Conservation (phyloP, 2,113 vertebrate species). For the Ceyx melanurus region DNA sequence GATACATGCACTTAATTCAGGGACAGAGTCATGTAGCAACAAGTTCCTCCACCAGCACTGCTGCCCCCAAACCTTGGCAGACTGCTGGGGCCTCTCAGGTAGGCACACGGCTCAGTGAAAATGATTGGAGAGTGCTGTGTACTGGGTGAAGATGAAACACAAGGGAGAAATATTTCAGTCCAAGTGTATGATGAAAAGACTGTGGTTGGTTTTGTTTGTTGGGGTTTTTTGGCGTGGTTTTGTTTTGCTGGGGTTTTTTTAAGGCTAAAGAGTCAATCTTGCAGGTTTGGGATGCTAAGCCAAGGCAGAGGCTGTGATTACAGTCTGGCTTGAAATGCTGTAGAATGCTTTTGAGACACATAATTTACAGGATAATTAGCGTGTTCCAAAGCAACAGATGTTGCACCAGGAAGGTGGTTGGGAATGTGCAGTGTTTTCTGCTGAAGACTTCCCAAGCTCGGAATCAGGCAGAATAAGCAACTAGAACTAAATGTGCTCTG, state of each 20-base stretch:
- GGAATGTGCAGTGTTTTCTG: background rate
- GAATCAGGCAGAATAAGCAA: background rate
- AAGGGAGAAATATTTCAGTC: background rate
- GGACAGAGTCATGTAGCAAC: background rate
- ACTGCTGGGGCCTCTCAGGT: background rate
- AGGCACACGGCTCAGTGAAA: background rate
- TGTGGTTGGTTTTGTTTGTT: background rate
- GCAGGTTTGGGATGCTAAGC: background rate
- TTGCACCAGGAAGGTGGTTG: background rate
- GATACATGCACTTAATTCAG: accelerated
- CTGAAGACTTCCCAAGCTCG: background rate
- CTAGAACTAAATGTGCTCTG: background rate
- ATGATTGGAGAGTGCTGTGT: background rate
- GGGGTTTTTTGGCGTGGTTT: too few relatives aligned
- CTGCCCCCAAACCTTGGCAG: background rate
- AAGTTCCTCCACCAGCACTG: background rate
- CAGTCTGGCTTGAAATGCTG: background rate
- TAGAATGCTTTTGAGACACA: background rate
- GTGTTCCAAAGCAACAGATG: constrained; percentile 4
- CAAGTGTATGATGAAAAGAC: background rate
- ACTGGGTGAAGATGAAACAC: background rate
- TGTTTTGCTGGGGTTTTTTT: background rate
- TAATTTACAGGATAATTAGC: constrained; percentile 10
- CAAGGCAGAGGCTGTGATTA: background rate
- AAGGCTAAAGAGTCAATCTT: background rate